Conservation (phyloP, 1,140 invertebrate species). For the Drosophila erecta region DNA sequence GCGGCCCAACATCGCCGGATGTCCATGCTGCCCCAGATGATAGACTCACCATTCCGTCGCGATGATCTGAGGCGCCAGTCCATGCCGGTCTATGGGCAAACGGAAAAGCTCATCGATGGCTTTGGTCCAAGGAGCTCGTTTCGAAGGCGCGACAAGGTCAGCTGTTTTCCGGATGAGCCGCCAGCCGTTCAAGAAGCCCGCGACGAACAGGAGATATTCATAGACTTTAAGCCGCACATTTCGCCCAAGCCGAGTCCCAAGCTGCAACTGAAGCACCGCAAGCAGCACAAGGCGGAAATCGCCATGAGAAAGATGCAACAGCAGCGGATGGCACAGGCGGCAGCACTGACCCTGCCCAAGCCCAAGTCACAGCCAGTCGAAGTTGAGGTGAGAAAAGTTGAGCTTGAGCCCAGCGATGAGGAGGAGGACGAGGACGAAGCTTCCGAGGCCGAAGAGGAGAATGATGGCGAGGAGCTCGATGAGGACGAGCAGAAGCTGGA, state of each 20-base stretch:
- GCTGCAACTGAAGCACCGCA: conserved; percentile 84
- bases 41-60: conserved; percentile 68
- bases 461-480: conserved; percentile 34
- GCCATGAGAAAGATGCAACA: conserved; percentile 74
- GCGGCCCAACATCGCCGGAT: conserved; percentile 59
- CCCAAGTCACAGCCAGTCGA: conserved; percentile 58
- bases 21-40: conserved; percentile 71
- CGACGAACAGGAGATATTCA: conserved; percentile 92
- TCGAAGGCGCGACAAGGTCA: conserved; percentile 69
- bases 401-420: conserved; percentile 54
- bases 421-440: conserved; percentile 51
- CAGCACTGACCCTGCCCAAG: conserved; percentile 64
- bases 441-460: conserved; percentile 31
- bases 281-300: conserved; percentile 73
- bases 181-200: background rate
- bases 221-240: conserved; percentile 92
- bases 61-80: conserved; percentile 75
- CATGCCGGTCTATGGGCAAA: conserved; percentile 78
- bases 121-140: conserved; percentile 74
- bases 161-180: conserved; percentile 61
- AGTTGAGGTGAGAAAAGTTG: conserved; percentile 64
- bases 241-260: conserved; percentile 87
- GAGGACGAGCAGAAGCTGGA: conserved; percentile 43
- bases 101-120: conserved; percentile 75
- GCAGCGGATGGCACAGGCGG: conserved; percentile 62